Conservation (phyloP, 1,140 invertebrate species). For the Papilio machaon region DNA sequence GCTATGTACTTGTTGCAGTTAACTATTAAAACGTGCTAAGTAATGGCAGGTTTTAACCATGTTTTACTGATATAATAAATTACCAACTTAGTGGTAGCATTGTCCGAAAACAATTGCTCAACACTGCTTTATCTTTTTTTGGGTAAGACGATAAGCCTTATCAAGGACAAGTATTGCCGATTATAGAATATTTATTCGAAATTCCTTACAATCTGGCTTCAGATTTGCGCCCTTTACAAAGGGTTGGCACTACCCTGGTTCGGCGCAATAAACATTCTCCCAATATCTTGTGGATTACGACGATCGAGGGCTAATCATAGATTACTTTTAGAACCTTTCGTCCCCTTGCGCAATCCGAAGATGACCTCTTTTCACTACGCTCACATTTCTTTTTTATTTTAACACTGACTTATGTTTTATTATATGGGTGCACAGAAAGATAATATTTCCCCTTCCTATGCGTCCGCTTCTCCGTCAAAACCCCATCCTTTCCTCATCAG, state of each 20-base stretch:
- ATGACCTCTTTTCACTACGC: background rate
- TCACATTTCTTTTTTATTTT: background rate
- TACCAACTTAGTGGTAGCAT: too few species aligned
- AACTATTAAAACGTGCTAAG: too few species aligned
- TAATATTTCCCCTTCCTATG: too few species aligned
- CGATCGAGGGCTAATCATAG: slow-evolving; percentile 44
- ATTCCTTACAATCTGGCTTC: background rate
- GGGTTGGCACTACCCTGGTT: background rate
- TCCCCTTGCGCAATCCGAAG: background rate
- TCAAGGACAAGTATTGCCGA: background rate
- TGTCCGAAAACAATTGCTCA: too few species aligned
- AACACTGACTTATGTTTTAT: background rate
- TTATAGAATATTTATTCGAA: slow-evolving; percentile 12
- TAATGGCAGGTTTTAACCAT: too few species aligned
- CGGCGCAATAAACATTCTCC: background rate
- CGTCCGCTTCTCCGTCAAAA: too few species aligned
- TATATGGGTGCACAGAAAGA: background rate
- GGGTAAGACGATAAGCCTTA: background rate
- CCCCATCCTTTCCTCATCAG: too few species aligned
- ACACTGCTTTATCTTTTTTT: background rate
- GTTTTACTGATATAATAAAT: too few species aligned
- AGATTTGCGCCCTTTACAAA: background rate
- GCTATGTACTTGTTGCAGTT: too few species aligned
- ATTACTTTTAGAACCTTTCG: slow-evolving; percentile 42
- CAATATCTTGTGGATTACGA: slow-evolving; percentile 17